Conservation (phyloP, 2,888 invertebrate species). For the Mesorhabditis spiculigera region DNA sequence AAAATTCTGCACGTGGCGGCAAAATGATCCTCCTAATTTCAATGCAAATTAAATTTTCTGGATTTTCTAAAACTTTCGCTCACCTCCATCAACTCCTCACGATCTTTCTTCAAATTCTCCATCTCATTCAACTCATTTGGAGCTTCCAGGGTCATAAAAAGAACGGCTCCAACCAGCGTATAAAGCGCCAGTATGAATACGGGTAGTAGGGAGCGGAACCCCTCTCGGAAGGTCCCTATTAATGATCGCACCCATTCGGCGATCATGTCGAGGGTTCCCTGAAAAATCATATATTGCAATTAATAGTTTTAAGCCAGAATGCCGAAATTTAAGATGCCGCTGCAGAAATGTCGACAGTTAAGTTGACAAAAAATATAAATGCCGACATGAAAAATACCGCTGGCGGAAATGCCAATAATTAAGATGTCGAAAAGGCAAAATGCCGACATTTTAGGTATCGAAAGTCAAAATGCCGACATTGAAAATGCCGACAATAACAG, state of each 20-base stretch:
- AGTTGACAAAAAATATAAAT: too few species aligned
- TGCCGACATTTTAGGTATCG: too few species aligned
- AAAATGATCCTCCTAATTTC: neutral
- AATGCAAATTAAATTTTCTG: neutral
- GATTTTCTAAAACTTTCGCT: too few species aligned
- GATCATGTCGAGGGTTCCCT: neutral
- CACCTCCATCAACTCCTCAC: conserved; percentile 46
- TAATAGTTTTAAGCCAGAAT: too few species aligned
- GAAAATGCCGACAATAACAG: too few species aligned
- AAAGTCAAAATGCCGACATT: too few species aligned
- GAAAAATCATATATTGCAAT: conserved; percentile 1
- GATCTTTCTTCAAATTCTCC: conserved; percentile 34
- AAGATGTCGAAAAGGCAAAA: too few species aligned
- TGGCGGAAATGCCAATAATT: too few species aligned
- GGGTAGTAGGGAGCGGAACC: conserved; percentile 24
- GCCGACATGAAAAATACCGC: too few species aligned
- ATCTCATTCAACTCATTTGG: conserved; percentile 45
- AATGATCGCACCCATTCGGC: conserved; percentile 3
- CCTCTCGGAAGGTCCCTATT: neutral
- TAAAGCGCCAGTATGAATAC: conserved; percentile 37
- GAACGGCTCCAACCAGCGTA: conserved; percentile 46
- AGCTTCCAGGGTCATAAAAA: conserved; percentile 47
- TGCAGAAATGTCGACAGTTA: too few species aligned
- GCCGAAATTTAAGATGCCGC: too few species aligned
- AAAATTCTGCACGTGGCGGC: neutral